Evolutionary conservation across 2,113 vertebrate genomes (phyloP), one percentile per base, ranked within the genome.

Genomic region (Neotoma lepida): DNA sequence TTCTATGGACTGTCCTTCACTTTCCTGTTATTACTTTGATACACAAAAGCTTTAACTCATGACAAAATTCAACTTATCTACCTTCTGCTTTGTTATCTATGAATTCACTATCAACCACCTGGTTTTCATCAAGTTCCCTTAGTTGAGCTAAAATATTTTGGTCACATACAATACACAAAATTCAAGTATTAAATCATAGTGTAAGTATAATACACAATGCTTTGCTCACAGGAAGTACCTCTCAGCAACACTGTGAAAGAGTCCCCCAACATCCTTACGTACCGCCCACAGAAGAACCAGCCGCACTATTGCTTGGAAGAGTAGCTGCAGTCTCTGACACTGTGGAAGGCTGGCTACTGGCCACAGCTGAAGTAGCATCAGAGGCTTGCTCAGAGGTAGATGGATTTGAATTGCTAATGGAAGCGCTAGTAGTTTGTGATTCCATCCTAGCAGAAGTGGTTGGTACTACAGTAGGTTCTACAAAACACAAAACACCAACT

Each of bases 321-420:
- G 97, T 96, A 49, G 98, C 77, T 96, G 98, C 96, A 61, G 97
- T 98, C 98, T 99, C 99, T 94, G 99, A 97, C 89, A 98, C 97
- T 85, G 98, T 97, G 90, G 99, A 98, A 94, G 98, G 96, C 97
- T 99, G 99, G 98, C 98, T 99, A 96, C 85, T 98, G 93, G 99
- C 99, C 97, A 98, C 95, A 30, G 98, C 98, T 10, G 99, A 98
- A 98, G 98, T 98, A 95, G 99, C 98, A 89, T 98, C 98, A 98
- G 99, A 99, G 98, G 98, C 97, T 97, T 98, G 99, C 99, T 99
- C 99, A 98, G 99, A 99, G 99, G 99, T 99, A 99, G 99, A 98
- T 46, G 98, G 98, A 97, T 96, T 97, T 90, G 98, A 97, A 95
- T 96, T 97, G 91, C 98, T 98, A 97, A 98, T 97, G 94, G 99